A percentile compares a stretch with the other conserved stretches of the same genome.
phyloP scores from a whole-genome alignment of 2,797 vertebrate genomes.

The Gymnopithys bicolor region DNA sequence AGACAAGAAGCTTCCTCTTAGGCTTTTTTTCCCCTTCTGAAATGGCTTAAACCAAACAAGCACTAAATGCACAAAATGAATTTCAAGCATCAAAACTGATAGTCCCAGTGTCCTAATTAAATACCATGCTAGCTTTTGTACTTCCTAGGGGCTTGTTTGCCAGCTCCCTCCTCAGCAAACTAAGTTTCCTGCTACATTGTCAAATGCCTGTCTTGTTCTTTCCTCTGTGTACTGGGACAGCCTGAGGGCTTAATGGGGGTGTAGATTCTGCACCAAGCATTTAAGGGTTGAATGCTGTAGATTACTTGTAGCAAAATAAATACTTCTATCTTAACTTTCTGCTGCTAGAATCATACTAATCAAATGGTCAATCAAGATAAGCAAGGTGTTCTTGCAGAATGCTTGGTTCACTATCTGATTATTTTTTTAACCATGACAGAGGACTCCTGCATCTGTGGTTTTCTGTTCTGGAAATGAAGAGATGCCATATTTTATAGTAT shows the following conservation, averaged over 20 bases:
- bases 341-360: background rate
- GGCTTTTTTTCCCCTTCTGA: background rate
- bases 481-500: background rate
- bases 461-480: background rate
- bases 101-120: background rate
- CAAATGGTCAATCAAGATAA: background rate
- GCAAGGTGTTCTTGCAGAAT: background rate
- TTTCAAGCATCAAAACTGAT: background rate
- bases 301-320: background rate
- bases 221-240: background rate
- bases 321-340: background rate
- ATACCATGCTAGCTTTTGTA: background rate
- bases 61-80: background rate
- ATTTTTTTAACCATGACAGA: background rate
- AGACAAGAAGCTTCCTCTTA: background rate
- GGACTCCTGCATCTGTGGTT: background rate
- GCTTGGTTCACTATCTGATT: background rate
- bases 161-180: background rate
- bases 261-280: background rate
- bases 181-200: background rate
- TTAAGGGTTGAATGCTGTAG: background rate
- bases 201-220: background rate
- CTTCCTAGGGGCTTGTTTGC: background rate
- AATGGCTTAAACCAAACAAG: background rate
- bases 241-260: accelerated